Evolutionary conservation across 1,140 invertebrate genomes (phyloP), one percentile per base, ranked within the genome.

Genomic region (Diplogasteroides magnus): DNA sequence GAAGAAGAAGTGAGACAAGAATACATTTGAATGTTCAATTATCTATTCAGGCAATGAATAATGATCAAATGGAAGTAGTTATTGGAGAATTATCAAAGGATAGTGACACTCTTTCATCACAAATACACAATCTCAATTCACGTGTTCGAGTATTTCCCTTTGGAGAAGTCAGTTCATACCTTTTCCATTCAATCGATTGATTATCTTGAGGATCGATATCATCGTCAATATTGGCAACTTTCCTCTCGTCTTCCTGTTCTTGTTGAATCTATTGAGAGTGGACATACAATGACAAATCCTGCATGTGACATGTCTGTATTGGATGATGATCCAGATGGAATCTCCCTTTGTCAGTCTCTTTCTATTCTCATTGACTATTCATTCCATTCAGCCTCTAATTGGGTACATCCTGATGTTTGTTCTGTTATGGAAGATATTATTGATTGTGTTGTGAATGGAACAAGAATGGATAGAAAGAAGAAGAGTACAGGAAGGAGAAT

Each of bases 81-180:
- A 72, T 72, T 15, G n/a, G 15, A n/a, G 58, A 67, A n/a, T 60
- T 72, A 13, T 23, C 57, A 48, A 28, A 61, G n/a, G 65, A 72
- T 15, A n/a, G 64, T 19, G 67, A 55, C 1, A 37, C 29, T 15
- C 31, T 72, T 23, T 67, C 66, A n/a, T 25, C 31, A 13, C 59
- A 67, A 13, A 72, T 72, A 55, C 31, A 72, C 25, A 60, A 37
- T 3, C 55, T 68, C 1, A 67, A 67, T 57, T 31, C 15, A 13
- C 68, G 65, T 2, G 65, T 72, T 27, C 28, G 70, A 57, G 61
- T 65, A 0, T 72, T 72, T 27, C 70, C 70, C 0, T 67, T 72
- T 27, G 70, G 70, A 57, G 31, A 57, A 6, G 69, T 66, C 56
- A n/a, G 69, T 2, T 71, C 59, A n/a, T n/a, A n/a, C 27, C 69